Conservation (phyloP, 2,797 vertebrate genomes). For the Heteromormyrus szaboi region DNA sequence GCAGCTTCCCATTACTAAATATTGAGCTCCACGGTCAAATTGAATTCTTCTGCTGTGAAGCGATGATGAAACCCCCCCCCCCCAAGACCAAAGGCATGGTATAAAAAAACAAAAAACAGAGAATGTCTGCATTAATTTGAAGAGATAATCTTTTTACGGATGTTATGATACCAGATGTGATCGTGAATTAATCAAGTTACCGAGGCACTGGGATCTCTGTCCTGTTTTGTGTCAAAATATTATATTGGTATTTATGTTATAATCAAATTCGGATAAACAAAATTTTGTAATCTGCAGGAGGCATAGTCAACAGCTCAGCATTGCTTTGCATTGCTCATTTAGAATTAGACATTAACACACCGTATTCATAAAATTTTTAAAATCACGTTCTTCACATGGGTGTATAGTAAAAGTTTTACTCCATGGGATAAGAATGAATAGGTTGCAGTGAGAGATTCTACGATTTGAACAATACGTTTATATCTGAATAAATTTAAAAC, state of each 20-base stretch:
- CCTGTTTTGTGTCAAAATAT: conserved; percentile 18
- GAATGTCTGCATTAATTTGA: conserved; percentile 2
- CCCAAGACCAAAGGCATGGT: neutral
- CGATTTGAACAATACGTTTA: neutral
- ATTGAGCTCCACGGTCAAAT: neutral
- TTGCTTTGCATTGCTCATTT: neutral
- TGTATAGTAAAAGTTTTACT: neutral
- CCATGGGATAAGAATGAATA: neutral
- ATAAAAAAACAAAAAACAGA: neutral
- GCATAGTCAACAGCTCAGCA: neutral
- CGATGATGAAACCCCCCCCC: neutral
- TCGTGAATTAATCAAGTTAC: conserved; percentile 27
- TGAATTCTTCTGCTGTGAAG: conserved; percentile 15
- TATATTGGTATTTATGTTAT: neutral
- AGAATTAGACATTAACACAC: neutral
- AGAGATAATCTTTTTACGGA: conserved; percentile 11
- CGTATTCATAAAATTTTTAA: neutral
- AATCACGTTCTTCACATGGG: neutral
- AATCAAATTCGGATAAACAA: conserved; percentile 1
- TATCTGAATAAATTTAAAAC: neutral
- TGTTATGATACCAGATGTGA: conserved; percentile 19
- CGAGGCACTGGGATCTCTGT: neutral
- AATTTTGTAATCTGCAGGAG: neutral
- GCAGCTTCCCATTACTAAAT: neutral
- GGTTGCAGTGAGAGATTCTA: neutral